A percentile compares a stretch with the other conserved stretches of the same genome.
Conservation (phyloP, 2,113 vertebrate species). For the Euleptes europaea region DNA sequence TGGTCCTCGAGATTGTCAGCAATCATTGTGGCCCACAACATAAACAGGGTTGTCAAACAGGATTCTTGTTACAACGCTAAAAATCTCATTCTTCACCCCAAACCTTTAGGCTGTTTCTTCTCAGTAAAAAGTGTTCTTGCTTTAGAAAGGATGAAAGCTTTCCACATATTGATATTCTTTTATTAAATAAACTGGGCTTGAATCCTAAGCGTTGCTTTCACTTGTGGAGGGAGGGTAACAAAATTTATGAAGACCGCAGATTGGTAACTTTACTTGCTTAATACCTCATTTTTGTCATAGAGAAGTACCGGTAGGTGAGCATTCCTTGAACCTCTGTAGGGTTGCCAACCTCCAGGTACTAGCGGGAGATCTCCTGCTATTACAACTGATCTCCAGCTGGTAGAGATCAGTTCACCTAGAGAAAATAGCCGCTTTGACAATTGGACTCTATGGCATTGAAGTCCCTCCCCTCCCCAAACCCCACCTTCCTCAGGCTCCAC, state of each 20-base stretch:
- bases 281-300: background rate
- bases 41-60: slow-evolving; percentile 71
- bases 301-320: background rate
- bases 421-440: no score
- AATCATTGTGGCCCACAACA: slow-evolving; percentile 58
- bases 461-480: no score
- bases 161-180: slow-evolving; percentile 23
- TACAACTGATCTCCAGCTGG: no score
- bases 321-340: no score
- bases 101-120: slow-evolving; percentile 48
- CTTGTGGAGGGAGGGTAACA: background rate
- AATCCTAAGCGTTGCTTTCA: background rate
- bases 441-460: no score
- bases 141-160: slow-evolving; percentile 41
- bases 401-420: no score
- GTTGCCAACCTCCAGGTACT: no score
- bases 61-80: slow-evolving; percentile 62
- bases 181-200: background rate
- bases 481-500: no score
- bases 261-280: background rate
- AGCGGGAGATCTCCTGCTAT: no score
- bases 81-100: slow-evolving; percentile 47
- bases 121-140: slow-evolving; percentile 12
- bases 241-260: background rate
- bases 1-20: slow-evolving; percentile 68